Evolutionary conservation across 2,113 vertebrate species (phyloP).

Genomic region (Rhagologus leucostigma): DNA sequence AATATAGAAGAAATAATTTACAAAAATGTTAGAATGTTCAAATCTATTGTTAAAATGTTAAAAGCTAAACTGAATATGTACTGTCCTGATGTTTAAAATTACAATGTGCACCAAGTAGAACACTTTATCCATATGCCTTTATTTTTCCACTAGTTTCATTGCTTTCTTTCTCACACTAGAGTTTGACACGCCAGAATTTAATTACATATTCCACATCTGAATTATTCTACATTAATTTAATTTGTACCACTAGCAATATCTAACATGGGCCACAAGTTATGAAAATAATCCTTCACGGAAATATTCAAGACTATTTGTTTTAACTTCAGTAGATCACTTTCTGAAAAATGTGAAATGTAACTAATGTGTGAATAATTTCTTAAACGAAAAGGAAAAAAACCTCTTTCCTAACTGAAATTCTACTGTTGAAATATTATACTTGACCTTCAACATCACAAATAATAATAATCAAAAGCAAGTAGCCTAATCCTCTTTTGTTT

Average conservation of each 20-base stretch:
- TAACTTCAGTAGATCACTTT: not conserved
- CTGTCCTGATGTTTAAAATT: not conserved
- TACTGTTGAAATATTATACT: not conserved
- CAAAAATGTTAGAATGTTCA: not conserved
- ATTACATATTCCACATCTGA: not conserved
- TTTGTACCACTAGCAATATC: not conserved
- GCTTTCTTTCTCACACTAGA: not conserved
- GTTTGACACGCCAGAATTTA: not conserved
- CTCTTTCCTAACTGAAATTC: not conserved
- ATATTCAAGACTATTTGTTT: not conserved
- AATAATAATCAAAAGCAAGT: constrained; percentile 14
- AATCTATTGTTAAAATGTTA: not conserved
- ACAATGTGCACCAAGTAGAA: not conserved
- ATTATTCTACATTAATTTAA: not conserved
- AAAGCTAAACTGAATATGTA: not conserved
- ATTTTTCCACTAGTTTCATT: not conserved
- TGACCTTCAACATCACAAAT: not conserved
- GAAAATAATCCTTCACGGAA: not conserved
- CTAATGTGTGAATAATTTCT: not conserved
- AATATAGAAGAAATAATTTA: not conserved
- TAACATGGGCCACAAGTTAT: not conserved
- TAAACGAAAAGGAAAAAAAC: not conserved
- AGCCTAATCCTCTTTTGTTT: not conserved
- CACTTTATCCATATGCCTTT: not conserved
- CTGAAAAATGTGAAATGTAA: not conserved